Evolutionary conservation across 2,888 invertebrate species (phyloP).

Genomic region (Drosophila melanosoma): DNA sequence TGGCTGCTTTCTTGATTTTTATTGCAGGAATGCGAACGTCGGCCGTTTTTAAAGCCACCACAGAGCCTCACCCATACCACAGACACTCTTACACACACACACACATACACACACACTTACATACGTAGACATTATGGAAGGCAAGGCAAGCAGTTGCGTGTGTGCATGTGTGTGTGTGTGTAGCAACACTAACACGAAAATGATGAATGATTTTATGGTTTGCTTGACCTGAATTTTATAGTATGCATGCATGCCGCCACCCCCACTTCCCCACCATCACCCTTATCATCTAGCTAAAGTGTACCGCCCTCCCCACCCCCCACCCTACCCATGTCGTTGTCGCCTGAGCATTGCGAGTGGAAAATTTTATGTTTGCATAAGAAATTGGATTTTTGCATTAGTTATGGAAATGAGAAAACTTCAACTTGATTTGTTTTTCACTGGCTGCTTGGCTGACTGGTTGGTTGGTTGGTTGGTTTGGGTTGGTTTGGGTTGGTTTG

Average conservation of each 20-base stretch:
- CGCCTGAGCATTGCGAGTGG: slow-evolving; percentile 74
- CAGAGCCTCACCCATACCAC: slow-evolving; percentile 57
- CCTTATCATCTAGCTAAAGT: slow-evolving; percentile 7
- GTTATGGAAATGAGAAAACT: slow-evolving; percentile 83
- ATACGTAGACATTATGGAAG: slow-evolving; percentile 42
- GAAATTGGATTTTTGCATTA: slow-evolving; percentile 85
- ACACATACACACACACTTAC: slow-evolving; percentile 10
- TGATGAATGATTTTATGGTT: slow-evolving; percentile 84
- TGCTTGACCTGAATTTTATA: slow-evolving; percentile 83
- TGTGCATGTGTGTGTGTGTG: slow-evolving; percentile 46
- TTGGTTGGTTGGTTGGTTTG: slow-evolving; percentile 11
- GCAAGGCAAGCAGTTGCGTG: slow-evolving; percentile 60
- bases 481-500: slow-evolving; percentile 16
- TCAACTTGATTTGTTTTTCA: slow-evolving; percentile 80
- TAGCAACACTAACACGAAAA: slow-evolving; percentile 81
- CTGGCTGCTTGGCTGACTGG: slow-evolving; percentile 46
- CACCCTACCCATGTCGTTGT: slow-evolving; percentile 50
- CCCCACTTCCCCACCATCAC: neutral
- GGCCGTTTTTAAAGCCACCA: slow-evolving; percentile 80
- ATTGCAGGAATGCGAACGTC: slow-evolving; percentile 80
- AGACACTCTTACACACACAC: slow-evolving; percentile 30
- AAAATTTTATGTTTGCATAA: slow-evolving; percentile 83
- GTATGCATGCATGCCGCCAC: slow-evolving; percentile 70
- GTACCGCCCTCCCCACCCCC: neutral
- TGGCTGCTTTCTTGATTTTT: slow-evolving; percentile 77